Base-by-base conservation (phyloP, 2,888 invertebrate species). In the Cosmopolites sordidus region DNA sequence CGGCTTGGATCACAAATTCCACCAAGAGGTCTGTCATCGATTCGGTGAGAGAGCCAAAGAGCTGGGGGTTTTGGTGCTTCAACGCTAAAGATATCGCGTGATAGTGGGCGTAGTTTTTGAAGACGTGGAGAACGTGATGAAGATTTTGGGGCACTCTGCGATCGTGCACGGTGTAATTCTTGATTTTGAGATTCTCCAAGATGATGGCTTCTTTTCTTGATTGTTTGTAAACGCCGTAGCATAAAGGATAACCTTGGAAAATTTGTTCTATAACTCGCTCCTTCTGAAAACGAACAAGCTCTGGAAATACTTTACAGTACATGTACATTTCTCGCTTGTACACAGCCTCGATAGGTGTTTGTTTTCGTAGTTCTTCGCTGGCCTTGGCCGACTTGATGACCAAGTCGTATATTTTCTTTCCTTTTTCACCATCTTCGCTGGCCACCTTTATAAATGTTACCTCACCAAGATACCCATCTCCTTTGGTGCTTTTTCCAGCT, bases 101-200 rank as follows among this genome's bases (percentile, higher is more conserved):
- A n/a, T 56, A 60, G 29, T 53, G 50, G 0, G 62, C 67, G 49
- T 67, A 67, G 39, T 41, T 50, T 22, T 29, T 40, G 33, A 56
- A 50, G n/a, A 50, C 44, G 4, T 37, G 29, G 4, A 56, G 38
- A 14, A 59, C 59, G 49, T 69, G 69, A n/a, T 66, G 56, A 9
- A 67, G 48, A 54, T 69, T 66, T 62, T 67, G 66, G 5, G 66
- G 54, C 12, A 30, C 43, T 4, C 48, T 54, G 38, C 64, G 48
- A 39, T 67, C 63, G 51, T 67, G 64, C 9, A 67, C 30, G 4
- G 60, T 61, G 43, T 58, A 69, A 2, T 65, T 65, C 1, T 50
- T 11, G 6, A 30, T 43, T 48, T 64, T 66, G 16, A 69, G 39
- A 44, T 69, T 65, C 29, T 63, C 53, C 37, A 69, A 48, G 15